Percentiles rank a stretch among this genome's conserved stretches.
Evolutionary conservation across 2,888 invertebrate genomes (phyloP).

Genomic region (Eremobia ochroleuca): DNA sequence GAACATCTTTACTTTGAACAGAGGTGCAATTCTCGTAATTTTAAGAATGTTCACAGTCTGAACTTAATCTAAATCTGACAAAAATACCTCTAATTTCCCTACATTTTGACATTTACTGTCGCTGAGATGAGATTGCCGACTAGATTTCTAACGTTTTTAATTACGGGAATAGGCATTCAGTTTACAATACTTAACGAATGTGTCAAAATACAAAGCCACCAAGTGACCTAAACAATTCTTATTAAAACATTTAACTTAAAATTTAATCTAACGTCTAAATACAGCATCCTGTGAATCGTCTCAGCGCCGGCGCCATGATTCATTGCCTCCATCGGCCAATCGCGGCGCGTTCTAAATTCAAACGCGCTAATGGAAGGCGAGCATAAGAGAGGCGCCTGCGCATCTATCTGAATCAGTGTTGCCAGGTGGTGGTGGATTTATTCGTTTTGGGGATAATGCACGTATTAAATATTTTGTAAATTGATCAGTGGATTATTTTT

Average conservation of each 20-base stretch:
- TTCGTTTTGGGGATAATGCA: constrained; percentile 24
- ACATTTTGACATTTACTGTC: no score
- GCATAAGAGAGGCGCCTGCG: constrained; percentile 84
- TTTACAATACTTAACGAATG: no score
- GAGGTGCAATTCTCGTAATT: no score
- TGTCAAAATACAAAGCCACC: background rate
- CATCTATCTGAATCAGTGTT: constrained; percentile 79
- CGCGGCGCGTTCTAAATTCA: constrained; percentile 85
- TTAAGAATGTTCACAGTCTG: no score
- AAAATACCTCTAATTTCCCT: no score
- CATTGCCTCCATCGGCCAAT: constrained; percentile 81
- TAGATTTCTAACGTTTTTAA: no score
- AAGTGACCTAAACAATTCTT: background rate
- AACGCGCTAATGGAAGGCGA: constrained; percentile 89
- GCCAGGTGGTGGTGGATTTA: constrained; percentile 64
- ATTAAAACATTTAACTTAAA: constrained; percentile 37
- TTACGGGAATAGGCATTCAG: no score
- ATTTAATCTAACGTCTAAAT: constrained; percentile 55
- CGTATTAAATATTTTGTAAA: background rate
- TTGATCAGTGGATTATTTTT: background rate
- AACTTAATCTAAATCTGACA: no score
- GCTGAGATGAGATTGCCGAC: no score
- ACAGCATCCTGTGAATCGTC: constrained; percentile 59
- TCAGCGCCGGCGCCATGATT: constrained; percentile 84
- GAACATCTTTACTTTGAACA: no score